Evolutionary conservation across 2,113 vertebrate species (phyloP).

Genomic region (Phyllostomus hastatus): DNA sequence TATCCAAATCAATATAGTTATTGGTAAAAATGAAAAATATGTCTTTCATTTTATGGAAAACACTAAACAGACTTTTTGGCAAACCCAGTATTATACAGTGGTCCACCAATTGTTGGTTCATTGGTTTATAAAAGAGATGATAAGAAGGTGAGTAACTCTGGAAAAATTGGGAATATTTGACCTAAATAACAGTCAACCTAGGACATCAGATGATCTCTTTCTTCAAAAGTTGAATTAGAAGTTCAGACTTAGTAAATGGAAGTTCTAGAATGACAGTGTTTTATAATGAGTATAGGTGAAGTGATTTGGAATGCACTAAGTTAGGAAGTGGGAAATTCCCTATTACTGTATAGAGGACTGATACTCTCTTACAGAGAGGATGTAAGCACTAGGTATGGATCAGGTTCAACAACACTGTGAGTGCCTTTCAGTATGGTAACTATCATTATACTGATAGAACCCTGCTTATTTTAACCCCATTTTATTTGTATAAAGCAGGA

Average conservation of each 20-base stretch:
- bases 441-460: background rate
- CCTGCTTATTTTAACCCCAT: background rate
- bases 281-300: background rate
- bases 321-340: background rate
- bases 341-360: background rate
- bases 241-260: background rate
- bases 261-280: background rate
- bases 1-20: too few relatives aligned
- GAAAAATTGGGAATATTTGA: background rate
- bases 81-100: background rate
- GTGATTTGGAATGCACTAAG: background rate
- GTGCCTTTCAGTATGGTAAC: background rate
- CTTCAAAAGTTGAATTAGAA: slow-evolving; percentile 20
- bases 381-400: background rate
- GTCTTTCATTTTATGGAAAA: too few relatives aligned
- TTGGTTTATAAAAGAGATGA: background rate
- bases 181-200: background rate
- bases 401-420: background rate
- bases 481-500: slow-evolving; percentile 12
- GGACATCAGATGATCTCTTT: background rate
- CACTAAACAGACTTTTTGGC: too few relatives aligned
- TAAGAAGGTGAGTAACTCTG: slow-evolving; percentile 5
- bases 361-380: background rate
- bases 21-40: too few relatives aligned
- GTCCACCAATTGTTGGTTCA: background rate